phyloP scores from a whole-genome alignment of 2,113 vertebrate genomes.

The Cepphus grylle region DNA sequence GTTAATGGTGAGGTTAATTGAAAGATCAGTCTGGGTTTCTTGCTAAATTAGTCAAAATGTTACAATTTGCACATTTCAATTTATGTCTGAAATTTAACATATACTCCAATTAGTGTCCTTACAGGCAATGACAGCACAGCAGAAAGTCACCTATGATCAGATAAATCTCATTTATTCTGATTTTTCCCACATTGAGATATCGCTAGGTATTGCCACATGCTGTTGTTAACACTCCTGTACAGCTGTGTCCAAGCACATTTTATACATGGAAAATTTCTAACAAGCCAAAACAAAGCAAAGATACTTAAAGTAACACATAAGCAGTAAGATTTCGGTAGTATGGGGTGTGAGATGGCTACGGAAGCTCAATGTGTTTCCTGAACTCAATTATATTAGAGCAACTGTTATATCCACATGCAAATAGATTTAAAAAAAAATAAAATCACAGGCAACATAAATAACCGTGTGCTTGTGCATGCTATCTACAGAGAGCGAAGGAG shows the following conservation, averaged over 20 bases:
- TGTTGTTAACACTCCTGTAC: background rate
- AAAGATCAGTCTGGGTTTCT: background rate
- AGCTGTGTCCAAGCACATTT: background rate
- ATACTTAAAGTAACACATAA: background rate
- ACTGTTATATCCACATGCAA: background rate
- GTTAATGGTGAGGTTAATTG: background rate
- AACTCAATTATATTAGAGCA: background rate
- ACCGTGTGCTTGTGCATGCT: background rate
- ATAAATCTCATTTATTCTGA: background rate
- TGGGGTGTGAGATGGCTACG: background rate
- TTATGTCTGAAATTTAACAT: background rate
- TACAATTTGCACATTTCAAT: background rate
- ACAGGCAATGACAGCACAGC: background rate
- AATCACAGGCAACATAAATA: background rate
- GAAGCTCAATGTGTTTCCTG: background rate
- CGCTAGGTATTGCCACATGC: background rate
- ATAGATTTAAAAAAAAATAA: background rate
- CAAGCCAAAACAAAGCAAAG: background rate
- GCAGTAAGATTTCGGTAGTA: background rate
- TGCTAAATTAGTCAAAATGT: background rate
- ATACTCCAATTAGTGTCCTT: background rate
- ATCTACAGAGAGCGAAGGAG: background rate
- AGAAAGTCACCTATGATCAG: background rate
- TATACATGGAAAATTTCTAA: background rate
- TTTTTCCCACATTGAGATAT: background rate